Evolutionary conservation across 1,140 invertebrate species (phyloP).

Genomic region (Myzus persicae): DNA sequence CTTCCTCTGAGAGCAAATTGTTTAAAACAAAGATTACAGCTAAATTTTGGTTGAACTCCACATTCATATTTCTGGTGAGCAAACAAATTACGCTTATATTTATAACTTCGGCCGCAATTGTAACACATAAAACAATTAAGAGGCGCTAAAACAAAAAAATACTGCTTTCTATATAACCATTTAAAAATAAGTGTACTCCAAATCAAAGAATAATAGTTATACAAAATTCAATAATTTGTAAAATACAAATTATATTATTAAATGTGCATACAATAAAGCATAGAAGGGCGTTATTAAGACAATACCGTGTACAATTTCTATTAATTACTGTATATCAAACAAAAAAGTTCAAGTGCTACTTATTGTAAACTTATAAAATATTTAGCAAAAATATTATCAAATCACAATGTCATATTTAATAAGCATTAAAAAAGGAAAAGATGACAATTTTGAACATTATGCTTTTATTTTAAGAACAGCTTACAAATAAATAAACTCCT

Average conservation of each 20-base stretch:
- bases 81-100: slow-evolving; percentile 57
- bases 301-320: neutral
- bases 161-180: neutral
- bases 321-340: neutral
- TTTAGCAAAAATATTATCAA: neutral
- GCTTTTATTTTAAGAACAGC: neutral
- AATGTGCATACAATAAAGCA: neutral
- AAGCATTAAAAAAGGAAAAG: neutral
- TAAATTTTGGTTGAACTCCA: slow-evolving; percentile 62
- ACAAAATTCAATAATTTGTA: neutral
- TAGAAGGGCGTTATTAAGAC: neutral
- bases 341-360: neutral
- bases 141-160: neutral
- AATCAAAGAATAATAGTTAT: neutral
- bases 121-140: neutral
- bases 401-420: neutral
- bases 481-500: neutral
- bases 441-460: neutral
- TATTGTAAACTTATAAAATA: neutral
- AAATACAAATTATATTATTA: neutral
- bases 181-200: neutral
- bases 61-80: slow-evolving; percentile 63
- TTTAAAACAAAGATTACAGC: slow-evolving; percentile 60
- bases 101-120: slow-evolving; percentile 58
- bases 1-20: slow-evolving; percentile 28